Evolutionary conservation across 1,140 invertebrate species (phyloP).

Genomic region (Drosophila pseudoananassae): DNA sequence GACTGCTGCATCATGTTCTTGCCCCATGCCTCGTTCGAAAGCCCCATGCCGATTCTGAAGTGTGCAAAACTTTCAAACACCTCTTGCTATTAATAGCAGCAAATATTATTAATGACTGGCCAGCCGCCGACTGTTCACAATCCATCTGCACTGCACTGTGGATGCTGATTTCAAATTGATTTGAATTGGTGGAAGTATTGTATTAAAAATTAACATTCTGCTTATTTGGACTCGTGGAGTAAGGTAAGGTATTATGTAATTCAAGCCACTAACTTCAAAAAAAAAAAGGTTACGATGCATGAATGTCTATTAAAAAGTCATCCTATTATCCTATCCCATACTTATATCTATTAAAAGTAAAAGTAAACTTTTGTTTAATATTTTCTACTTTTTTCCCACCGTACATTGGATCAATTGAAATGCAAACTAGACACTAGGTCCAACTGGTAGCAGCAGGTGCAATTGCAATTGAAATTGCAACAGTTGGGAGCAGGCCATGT

Average conservation of each 20-base stretch:
- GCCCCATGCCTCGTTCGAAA: background rate
- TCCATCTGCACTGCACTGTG: slow-evolving; percentile 29
- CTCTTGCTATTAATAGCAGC: slow-evolving; percentile 65
- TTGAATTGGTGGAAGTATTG: background rate
- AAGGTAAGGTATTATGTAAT: too few relatives aligned
- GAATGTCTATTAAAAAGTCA: too few relatives aligned
- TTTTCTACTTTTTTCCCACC: slow-evolving; percentile 10
- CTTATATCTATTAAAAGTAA: too few relatives aligned
- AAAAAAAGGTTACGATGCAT: too few relatives aligned
- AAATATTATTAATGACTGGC: slow-evolving; percentile 66
- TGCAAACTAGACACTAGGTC: slow-evolving; percentile 52
- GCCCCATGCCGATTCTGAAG: slow-evolving; percentile 45
- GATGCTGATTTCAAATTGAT: background rate
- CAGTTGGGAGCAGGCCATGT: slow-evolving; percentile 27
- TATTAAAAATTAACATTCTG: too few relatives aligned
- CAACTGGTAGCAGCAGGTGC: slow-evolving; percentile 65
- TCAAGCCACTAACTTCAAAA: too few relatives aligned
- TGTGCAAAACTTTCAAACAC: slow-evolving; percentile 67
- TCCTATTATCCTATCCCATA: too few relatives aligned
- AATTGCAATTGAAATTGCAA: slow-evolving; percentile 15
- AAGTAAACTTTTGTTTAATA: background rate
- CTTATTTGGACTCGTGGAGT: too few relatives aligned
- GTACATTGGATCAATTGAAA: slow-evolving; percentile 61
- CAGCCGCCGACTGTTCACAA: slow-evolving; percentile 14
- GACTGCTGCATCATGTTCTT: slow-evolving; percentile 59